Percentiles rank a stretch among this genome's conserved stretches.
phyloP scores from a whole-genome alignment of 2,113 vertebrate genomes.

The Mionectes macconnelli region DNA sequence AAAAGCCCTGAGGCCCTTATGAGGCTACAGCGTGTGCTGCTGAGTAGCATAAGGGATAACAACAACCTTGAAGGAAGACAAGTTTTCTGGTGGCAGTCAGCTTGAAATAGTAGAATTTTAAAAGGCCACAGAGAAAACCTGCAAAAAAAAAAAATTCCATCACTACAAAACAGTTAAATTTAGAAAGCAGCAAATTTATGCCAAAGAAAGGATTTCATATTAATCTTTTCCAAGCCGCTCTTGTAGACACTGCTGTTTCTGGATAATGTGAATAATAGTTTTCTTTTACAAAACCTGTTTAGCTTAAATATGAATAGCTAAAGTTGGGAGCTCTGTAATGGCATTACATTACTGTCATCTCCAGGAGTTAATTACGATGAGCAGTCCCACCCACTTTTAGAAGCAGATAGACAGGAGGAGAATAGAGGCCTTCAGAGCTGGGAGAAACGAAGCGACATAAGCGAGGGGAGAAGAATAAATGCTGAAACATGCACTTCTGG shows the following conservation, averaged over 20 bases:
- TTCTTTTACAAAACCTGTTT: constrained; percentile 45
- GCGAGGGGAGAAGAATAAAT: neutral
- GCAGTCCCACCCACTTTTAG: constrained; percentile 41
- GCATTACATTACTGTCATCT: constrained; percentile 63
- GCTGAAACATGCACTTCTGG: neutral
- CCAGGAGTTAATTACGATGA: constrained; percentile 38
- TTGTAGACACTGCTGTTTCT: neutral
- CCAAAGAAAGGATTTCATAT: neutral
- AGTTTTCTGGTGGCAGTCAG: neutral
- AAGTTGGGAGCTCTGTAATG: constrained; percentile 47
- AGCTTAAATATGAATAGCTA: constrained; percentile 46
- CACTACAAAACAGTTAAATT: neutral
- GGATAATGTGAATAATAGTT: constrained; percentile 35
- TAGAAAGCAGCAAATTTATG: neutral
- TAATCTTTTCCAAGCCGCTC: neutral
- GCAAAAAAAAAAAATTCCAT: neutral
- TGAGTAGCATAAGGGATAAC: neutral
- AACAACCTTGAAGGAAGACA: neutral
- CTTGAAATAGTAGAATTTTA: neutral
- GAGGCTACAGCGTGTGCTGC: neutral
- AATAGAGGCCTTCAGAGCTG: neutral
- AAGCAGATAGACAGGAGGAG: constrained; percentile 35
- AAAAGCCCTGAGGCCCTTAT: neutral
- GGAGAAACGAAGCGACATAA: neutral
- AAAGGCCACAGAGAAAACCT: neutral